Evolutionary conservation across 92 coral and sea anemone species (phyloP).

Genomic region (Parazoanthus atlanticus): DNA sequence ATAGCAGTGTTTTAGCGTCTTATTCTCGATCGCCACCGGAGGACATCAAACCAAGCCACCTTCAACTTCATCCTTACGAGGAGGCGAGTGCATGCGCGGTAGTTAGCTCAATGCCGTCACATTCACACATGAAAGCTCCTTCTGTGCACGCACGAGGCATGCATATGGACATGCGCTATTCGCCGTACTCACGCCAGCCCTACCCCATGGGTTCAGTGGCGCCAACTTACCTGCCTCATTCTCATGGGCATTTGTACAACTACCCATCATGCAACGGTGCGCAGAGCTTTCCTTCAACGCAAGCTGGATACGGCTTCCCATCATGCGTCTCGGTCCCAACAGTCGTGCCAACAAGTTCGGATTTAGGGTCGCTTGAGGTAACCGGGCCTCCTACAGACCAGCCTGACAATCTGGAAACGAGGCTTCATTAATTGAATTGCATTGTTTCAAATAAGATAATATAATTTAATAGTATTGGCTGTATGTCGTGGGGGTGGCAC

Average conservation of each 20-base stretch:
- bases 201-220: conserved; percentile 79
- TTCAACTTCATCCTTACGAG: conserved; percentile 59
- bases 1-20: conserved; percentile 54
- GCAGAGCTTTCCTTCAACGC: conserved; percentile 77
- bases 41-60: conserved; percentile 68
- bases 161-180: conserved; percentile 91
- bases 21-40: conserved; percentile 66
- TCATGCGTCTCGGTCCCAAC: conserved; percentile 71
- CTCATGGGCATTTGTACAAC: conserved; percentile 68
- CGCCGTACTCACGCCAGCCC: conserved; percentile 83
- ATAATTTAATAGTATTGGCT: not conserved
- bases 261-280: conserved; percentile 80
- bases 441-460: not conserved
- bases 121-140: conserved; percentile 72
- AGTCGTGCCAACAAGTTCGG: conserved; percentile 65
- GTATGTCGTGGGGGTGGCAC: not conserved
- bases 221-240: conserved; percentile 72
- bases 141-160: conserved; percentile 68
- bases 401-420: conserved; percentile 33
- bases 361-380: conserved; percentile 45
- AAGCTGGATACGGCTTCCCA: conserved; percentile 75
- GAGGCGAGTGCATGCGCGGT: conserved; percentile 50
- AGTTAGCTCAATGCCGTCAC: conserved; percentile 43
- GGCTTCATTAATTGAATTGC: conserved; percentile 12
- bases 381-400: conserved; percentile 53